Base-by-base conservation (phyloP, 2,888 invertebrate species). In the Alsophila aescularia region DNA sequence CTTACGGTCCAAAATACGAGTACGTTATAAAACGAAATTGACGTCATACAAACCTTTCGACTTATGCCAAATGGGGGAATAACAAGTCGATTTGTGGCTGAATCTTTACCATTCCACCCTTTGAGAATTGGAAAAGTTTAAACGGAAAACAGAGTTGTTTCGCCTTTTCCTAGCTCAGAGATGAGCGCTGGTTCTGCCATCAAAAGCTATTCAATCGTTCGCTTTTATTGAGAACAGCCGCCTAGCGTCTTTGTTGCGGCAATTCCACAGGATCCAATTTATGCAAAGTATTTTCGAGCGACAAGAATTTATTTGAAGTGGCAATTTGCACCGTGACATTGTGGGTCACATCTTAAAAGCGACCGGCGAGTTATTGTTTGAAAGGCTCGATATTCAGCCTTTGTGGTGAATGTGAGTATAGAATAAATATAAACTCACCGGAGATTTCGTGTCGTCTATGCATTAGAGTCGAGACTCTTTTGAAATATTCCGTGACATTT, bases 271-370 rank as follows among this genome's bases (percentile, higher is more conserved):
- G 73, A 84, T 86, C 82, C 85, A 84, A 86, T 87, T 83, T 86
- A 87, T 87, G 88, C 85, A 86, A 87, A 89, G 86, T 85, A 85
- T 89, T 87, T 86, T 84, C 85, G 82, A 81, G 79, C 85, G 87
- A 83, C 84, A 81, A 77, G 86, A 87, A 86, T 87, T 85, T 86
- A 85, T 87, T 86, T 83, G 87, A 83, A 83, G 78, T 77, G 77
- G 81, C 83, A 84, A 84, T 83, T 83, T 81, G 79, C 75, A 74
- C 66, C 70, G 59, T 72, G 69, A 73, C 75, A 72, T 73, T 70
- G 69, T 69, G 66, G 69, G 72, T 64, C 70, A 70, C 72, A 72
- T 77, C 79, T 81, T 78, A 75, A 80, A 81, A 77, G 76, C 68
- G 60, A 58, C 64, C 35, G 42, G 60, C 60, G 66, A 67, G 72